These are phyloP conservation scores for Eristalis tenax DNA, from an alignment of 2,888 invertebrate genomes.

Conservation along the genomic window DNA sequence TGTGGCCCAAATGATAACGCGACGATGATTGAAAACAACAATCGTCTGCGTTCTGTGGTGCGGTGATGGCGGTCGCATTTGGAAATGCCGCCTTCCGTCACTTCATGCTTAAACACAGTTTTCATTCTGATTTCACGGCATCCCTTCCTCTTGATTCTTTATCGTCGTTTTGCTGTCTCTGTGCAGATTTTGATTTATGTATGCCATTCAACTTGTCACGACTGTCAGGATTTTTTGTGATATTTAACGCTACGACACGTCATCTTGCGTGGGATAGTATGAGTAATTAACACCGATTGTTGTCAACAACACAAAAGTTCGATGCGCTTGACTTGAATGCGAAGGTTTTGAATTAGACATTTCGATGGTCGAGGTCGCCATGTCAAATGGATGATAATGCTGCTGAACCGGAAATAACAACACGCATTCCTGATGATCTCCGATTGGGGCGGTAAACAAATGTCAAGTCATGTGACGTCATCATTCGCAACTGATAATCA, in stretches of 20 bases:
- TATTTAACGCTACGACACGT: not conserved
- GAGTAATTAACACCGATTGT: not conserved
- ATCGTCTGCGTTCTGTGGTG: not conserved
- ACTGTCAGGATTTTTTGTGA: not conserved
- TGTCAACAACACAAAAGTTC: not conserved
- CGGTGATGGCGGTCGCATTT: constrained; percentile 6
- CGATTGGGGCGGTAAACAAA: not conserved
- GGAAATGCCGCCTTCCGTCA: constrained; percentile 13
- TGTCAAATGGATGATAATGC: not conserved
- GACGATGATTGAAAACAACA: constrained; percentile 39
- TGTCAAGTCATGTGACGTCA: not conserved
- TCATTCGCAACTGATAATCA: too few relatives aligned
- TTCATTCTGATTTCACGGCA: too few relatives aligned
- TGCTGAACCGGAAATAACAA: not conserved
- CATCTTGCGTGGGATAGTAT: not conserved
- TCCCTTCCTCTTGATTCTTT: too few relatives aligned
- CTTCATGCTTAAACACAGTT: not conserved
- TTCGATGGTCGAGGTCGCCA: not conserved
- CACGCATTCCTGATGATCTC: not conserved
- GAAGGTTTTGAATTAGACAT: not conserved
- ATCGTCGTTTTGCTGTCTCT: not conserved
- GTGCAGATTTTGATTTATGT: not conserved
- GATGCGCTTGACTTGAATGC: not conserved
- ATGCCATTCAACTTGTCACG: constrained; percentile 53
- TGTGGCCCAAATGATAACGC: constrained; percentile 66